These are phyloP conservation scores for Ranitomeya imitator DNA, from an alignment of 2,113 vertebrate genomes.

Conservation along the genomic window DNA sequence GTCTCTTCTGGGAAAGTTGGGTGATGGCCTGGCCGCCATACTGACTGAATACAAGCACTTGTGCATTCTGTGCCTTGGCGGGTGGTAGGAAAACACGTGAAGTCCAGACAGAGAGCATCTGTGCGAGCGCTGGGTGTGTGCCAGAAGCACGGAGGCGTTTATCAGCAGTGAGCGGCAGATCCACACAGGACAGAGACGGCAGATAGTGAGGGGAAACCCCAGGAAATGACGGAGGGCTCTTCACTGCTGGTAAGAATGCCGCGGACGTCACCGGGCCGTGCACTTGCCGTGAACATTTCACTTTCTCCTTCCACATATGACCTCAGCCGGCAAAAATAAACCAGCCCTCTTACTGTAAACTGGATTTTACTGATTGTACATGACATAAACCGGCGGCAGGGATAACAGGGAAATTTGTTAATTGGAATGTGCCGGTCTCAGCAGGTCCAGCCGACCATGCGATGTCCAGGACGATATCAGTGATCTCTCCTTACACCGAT, in stretches of 20 bases:
- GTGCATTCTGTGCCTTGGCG: neutral
- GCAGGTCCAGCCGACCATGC: no score
- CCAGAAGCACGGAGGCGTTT: slow-evolving; percentile 12
- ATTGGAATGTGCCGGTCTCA: no score
- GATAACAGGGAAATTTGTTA: neutral
- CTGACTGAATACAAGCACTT: neutral
- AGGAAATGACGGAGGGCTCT: slow-evolving; percentile 16
- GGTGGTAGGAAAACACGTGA: slow-evolving; percentile 12
- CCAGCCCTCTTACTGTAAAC: neutral
- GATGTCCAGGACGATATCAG: no score
- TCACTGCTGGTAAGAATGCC: slow-evolving; percentile 34
- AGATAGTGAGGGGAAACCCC: slow-evolving; percentile 40
- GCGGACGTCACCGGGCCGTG: neutral
- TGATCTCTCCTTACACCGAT: no score
- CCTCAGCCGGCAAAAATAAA: neutral
- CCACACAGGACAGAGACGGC: neutral
- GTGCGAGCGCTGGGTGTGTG: neutral
- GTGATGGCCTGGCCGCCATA: neutral
- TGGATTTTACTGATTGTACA: neutral
- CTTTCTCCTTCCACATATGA: neutral
- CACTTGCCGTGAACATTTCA: neutral
- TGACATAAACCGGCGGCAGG: no score
- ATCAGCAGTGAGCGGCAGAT: neutral
- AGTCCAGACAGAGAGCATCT: slow-evolving; percentile 1
- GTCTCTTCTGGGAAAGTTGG: neutral